Evolutionary conservation across 2,888 invertebrate species (phyloP).

Genomic region (Lamproptera curius): DNA sequence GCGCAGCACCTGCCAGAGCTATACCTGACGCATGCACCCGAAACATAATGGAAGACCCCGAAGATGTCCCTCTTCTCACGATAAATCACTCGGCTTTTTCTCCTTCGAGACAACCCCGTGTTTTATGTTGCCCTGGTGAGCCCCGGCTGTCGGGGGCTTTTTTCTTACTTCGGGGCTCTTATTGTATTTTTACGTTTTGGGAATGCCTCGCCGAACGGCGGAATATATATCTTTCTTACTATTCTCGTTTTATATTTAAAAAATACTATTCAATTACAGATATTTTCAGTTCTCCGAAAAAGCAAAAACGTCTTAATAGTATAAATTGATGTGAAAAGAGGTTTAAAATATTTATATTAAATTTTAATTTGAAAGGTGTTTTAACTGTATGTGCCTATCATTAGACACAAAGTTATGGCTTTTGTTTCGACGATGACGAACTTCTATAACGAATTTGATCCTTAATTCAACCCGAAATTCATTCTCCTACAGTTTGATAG

Average conservation of each 20-base stretch:
- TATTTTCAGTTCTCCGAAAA: too few species aligned
- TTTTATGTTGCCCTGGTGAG: conserved; percentile 55
- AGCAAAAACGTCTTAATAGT: too few species aligned
- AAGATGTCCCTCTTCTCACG: conserved; percentile 65
- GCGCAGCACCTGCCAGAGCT: conserved; percentile 40
- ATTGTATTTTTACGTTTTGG: conserved; percentile 22
- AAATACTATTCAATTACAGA: conserved; percentile 7
- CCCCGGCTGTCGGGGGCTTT: conserved; percentile 40
- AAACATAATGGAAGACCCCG: conserved; percentile 44
- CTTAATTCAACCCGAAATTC: too few species aligned
- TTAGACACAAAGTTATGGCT: too few species aligned
- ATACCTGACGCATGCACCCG: conserved; percentile 42
- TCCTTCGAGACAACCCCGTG: conserved; percentile 50
- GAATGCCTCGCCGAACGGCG: neutral
- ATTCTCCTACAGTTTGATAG: too few species aligned
- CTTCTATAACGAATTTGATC: too few species aligned
- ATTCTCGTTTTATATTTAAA: neutral
- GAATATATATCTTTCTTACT: neutral
- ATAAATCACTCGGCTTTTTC: conserved; percentile 63
- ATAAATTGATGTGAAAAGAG: too few species aligned
- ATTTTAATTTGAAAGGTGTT: too few species aligned
- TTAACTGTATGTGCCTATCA: too few species aligned
- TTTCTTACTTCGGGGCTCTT: conserved; percentile 25
- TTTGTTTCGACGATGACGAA: too few species aligned
- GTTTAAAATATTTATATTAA: too few species aligned